A percentile compares a stretch with the other conserved stretches of the same genome.
These are phyloP conservation scores for Dorcus hopei DNA, from an alignment of 2,888 invertebrate genomes.

Conservation along the genomic window DNA sequence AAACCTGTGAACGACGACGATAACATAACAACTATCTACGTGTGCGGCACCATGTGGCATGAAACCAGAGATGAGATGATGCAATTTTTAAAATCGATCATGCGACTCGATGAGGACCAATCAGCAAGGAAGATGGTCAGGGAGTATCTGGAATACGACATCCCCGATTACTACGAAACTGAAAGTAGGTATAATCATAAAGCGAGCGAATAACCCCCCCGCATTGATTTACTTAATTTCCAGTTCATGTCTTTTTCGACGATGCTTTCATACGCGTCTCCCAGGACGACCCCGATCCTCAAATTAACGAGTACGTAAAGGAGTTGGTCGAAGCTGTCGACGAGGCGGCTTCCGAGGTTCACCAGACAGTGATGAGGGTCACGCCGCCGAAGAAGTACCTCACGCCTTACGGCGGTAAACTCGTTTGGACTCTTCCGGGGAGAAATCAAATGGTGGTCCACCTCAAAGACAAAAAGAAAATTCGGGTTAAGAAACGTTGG, in stretches of 20 bases:
- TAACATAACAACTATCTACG: slow-evolving; percentile 58
- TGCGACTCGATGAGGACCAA: slow-evolving; percentile 87
- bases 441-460: slow-evolving; percentile 81
- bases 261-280: slow-evolving; percentile 71
- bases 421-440: slow-evolving; percentile 82
- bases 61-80: slow-evolving; percentile 88
- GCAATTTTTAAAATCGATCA: slow-evolving; percentile 83
- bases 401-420: slow-evolving; percentile 82
- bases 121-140: slow-evolving; percentile 80
- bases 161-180: slow-evolving; percentile 77
- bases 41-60: slow-evolving; percentile 95
- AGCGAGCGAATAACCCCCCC: no score
- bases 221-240: slow-evolving; percentile 19
- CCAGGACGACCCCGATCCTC: slow-evolving; percentile 65
- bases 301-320: slow-evolving; percentile 79
- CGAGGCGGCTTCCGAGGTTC: slow-evolving; percentile 70
- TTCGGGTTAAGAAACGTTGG: slow-evolving; percentile 88
- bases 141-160: slow-evolving; percentile 60
- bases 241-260: slow-evolving; percentile 81
- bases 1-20: slow-evolving; percentile 26
- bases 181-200: slow-evolving; percentile 61
- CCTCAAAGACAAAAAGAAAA: slow-evolving; percentile 84
- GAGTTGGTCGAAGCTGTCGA: slow-evolving; percentile 70
- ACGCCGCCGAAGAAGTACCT: slow-evolving; percentile 71
- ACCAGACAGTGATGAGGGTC: slow-evolving; percentile 60